phyloP scores from a whole-genome alignment of 2,888 invertebrate genomes.

The Caenorhabditis auriculariae region DNA sequence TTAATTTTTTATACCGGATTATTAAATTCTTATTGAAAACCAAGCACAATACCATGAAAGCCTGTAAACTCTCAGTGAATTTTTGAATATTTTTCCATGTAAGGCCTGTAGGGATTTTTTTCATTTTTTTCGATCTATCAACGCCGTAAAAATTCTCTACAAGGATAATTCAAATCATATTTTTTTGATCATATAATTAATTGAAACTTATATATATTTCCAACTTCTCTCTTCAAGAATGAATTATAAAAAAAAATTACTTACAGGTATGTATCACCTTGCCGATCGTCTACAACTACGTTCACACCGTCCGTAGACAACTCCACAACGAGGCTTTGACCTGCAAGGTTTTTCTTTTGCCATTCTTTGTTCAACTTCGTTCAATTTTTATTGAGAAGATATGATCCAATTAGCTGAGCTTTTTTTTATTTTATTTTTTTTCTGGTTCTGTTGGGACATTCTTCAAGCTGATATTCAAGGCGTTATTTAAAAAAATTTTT shows the following conservation, averaged over 20 bases:
- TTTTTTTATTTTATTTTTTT: neutral
- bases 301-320: conserved; percentile 38
- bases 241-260: neutral
- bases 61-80: too few species aligned
- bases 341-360: conserved; percentile 21
- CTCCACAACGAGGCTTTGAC: conserved; percentile 39
- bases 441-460: neutral
- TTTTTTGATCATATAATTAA: too few species aligned
- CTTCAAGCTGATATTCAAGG: too few species aligned
- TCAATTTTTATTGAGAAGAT: neutral
- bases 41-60: too few species aligned
- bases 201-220: neutral
- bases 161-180: too few species aligned
- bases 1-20: too few species aligned
- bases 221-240: neutral
- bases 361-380: neutral
- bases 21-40: too few species aligned
- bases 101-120: too few species aligned
- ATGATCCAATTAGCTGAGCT: neutral
- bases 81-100: too few species aligned
- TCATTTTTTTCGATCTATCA: too few species aligned
- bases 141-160: too few species aligned
- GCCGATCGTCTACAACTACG: conserved; percentile 49
- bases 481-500: too few species aligned
- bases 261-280: conserved; percentile 39